These are phyloP conservation scores for Pseudochirops cupreus DNA, from an alignment of 2,797 vertebrate species.

Conservation along the genomic window DNA sequence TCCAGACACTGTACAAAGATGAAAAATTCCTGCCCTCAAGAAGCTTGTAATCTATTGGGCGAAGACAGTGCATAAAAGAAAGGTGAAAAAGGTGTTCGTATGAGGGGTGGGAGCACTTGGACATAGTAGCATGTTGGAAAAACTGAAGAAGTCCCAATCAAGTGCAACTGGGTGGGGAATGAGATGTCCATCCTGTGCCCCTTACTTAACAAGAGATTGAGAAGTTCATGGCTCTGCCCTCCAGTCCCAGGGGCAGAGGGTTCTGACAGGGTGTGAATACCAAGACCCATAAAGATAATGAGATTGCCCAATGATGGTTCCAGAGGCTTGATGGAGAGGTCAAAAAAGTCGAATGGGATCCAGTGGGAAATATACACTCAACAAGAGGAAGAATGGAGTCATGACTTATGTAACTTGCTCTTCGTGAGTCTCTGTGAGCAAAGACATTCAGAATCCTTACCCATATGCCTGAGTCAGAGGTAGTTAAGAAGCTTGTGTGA, in stretches of 20 bases:
- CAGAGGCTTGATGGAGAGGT: neutral
- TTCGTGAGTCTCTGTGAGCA: neutral
- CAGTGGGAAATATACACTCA: neutral
- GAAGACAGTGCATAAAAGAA: neutral
- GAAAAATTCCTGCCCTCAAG: neutral
- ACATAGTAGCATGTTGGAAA: neutral
- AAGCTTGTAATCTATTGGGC: neutral
- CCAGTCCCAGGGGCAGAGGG: neutral
- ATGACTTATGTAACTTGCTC: neutral
- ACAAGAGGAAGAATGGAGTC: neutral
- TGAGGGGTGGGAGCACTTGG: neutral
- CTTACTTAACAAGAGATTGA: neutral
- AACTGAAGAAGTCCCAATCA: neutral
- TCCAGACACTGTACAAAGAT: neutral
- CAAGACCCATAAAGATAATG: neutral
- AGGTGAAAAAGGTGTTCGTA: neutral
- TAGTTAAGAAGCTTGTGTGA: neutral
- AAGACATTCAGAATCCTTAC: neutral
- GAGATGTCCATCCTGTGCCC: neutral
- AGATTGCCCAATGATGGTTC: neutral
- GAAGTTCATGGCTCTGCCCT: neutral
- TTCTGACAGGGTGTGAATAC: neutral
- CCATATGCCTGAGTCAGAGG: neutral
- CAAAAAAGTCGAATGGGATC: neutral
- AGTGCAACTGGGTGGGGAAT: neutral